phyloP scores from a whole-genome alignment of 1,140 invertebrate genomes.

The Anoplolepis gracilipes region DNA sequence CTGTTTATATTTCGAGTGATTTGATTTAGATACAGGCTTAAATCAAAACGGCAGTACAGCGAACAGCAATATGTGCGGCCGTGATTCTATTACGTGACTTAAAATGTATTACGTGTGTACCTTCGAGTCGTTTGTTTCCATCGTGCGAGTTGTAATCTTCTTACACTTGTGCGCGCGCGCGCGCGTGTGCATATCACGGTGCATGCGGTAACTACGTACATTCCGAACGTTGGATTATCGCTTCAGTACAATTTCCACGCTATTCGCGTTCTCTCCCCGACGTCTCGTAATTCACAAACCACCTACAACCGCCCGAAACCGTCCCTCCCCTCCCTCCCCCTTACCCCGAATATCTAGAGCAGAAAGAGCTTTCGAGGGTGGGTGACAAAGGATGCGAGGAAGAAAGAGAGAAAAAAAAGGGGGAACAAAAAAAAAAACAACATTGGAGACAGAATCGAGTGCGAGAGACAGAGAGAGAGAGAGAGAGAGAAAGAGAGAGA shows the following conservation, averaged over 20 bases:
- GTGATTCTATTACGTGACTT: constrained; percentile 59
- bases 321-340: neutral
- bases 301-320: constrained; percentile 60
- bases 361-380: constrained; percentile 60
- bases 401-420: constrained; percentile 4
- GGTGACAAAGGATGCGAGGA: constrained; percentile 23
- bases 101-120: constrained; percentile 61
- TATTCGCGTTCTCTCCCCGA: constrained; percentile 62
- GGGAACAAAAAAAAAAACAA: constrained; percentile 41
- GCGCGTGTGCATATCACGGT: constrained; percentile 30
- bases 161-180: constrained; percentile 55
- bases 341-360: constrained; percentile 54
- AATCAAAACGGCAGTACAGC: constrained; percentile 48
- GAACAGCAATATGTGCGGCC: constrained; percentile 44
- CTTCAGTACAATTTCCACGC: constrained; percentile 57
- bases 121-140: constrained; percentile 58
- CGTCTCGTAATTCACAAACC: constrained; percentile 66
- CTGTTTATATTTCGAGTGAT: constrained; percentile 36
- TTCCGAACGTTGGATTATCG: constrained; percentile 67
- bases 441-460: constrained; percentile 30
- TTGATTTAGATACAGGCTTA: constrained; percentile 37
- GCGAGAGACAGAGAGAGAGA: neutral
- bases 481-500: neutral
- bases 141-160: constrained; percentile 60
- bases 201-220: constrained; percentile 51